These are phyloP conservation scores for Nasua narica DNA, from an alignment of 2,797 vertebrate species.

Conservation along the genomic window DNA sequence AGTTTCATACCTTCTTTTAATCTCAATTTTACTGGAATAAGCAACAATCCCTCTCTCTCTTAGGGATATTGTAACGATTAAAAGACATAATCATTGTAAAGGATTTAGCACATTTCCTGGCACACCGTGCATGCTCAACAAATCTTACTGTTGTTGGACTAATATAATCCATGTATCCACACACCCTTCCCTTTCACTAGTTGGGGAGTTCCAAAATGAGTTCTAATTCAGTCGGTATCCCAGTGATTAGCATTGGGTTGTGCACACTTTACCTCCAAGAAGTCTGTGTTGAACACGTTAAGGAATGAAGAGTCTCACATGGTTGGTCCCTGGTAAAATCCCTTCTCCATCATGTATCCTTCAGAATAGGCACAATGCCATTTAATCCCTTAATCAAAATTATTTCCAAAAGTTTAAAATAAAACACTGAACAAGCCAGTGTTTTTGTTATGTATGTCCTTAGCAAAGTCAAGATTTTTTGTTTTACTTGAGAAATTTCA, in stretches of 20 bases:
- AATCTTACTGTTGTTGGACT: neutral
- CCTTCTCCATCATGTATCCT: neutral
- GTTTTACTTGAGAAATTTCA: conserved; percentile 26
- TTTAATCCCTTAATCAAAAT: neutral
- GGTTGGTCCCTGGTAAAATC: neutral
- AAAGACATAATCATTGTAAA: neutral
- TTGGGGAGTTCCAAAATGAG: neutral
- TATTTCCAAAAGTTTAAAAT: neutral
- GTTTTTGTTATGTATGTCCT: neutral
- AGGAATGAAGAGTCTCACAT: neutral
- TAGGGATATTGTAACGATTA: neutral
- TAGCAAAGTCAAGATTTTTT: neutral
- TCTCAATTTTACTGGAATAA: neutral
- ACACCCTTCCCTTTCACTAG: neutral
- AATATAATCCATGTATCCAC: neutral
- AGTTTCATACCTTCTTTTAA: neutral
- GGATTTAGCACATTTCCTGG: neutral
- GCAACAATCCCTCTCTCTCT: neutral
- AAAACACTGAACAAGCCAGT: neutral
- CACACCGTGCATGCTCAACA: neutral
- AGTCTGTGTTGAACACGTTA: neutral
- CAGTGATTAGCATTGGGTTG: neutral
- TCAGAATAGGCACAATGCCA: neutral
- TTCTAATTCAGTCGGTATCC: neutral
- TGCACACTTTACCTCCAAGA: neutral